Percentiles rank a stretch among this genome's conserved stretches.
Conservation (phyloP, 2,888 invertebrate genomes). For the Ischnura elegans region DNA sequence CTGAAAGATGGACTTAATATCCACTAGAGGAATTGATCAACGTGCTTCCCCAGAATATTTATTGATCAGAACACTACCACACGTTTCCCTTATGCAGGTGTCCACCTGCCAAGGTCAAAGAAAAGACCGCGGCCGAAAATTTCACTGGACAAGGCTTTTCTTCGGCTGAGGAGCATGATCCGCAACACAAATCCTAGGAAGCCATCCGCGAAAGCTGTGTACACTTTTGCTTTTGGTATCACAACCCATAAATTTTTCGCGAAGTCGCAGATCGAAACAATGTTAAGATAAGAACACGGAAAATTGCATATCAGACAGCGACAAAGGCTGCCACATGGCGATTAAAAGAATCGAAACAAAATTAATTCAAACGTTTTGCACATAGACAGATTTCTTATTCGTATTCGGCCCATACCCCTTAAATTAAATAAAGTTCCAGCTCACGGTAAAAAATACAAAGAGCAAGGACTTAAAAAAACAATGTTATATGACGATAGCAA, state of each 20-base stretch:
- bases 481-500: no score
- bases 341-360: no score
- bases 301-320: no score
- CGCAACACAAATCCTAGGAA: neutral
- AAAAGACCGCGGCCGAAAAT: neutral
- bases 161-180: neutral
- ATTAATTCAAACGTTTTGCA: no score
- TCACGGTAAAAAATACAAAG: no score
- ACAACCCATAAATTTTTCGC: neutral
- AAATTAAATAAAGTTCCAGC: no score
- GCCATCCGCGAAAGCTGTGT: neutral
- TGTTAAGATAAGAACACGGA: neutral
- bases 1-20: neutral
- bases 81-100: neutral
- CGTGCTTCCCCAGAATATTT: neutral
- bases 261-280: no score
- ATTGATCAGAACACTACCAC: neutral
- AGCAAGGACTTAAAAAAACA: no score
- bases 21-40: no score
- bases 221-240: neutral
- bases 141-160: neutral
- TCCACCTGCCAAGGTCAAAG: neutral
- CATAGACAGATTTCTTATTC: no score
- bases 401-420: no score
- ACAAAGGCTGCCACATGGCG: no score